A percentile compares a stretch with the other conserved stretches of the same genome.
Conservation (phyloP, 1,140 invertebrate genomes). For the Diplogasteroides magnus region DNA sequence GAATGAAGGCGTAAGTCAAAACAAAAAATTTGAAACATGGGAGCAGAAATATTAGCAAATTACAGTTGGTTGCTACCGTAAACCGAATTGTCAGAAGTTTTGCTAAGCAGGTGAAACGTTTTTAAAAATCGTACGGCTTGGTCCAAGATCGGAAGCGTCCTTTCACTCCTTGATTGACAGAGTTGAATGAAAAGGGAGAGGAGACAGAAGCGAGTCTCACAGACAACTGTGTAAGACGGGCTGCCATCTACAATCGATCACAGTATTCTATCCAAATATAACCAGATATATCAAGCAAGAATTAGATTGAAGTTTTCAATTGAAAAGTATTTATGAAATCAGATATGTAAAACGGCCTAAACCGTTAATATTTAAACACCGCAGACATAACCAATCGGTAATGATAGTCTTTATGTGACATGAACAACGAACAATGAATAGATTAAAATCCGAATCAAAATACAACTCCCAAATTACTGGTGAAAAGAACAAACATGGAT, state of each 20-base stretch:
- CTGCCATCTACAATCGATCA: slow-evolving; percentile 14
- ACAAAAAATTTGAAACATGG: not conserved
- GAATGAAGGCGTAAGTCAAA: slow-evolving; percentile 10
- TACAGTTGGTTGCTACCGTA: not conserved
- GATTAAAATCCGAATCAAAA: too few species aligned
- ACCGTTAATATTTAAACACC: too few species aligned
- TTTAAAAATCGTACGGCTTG: slow-evolving; percentile 37
- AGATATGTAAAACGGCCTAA: too few species aligned
- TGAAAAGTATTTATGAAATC: not conserved
- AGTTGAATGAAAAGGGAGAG: too few species aligned
- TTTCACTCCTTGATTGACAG: slow-evolving; percentile 2
- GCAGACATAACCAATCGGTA: too few species aligned
- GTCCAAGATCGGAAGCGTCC: slow-evolving; percentile 46
- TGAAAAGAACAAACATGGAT: too few species aligned
- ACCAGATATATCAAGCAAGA: not conserved
- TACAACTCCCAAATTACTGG: too few species aligned
- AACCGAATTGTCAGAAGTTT: not conserved
- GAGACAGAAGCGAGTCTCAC: slow-evolving; percentile 8
- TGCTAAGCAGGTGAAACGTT: not conserved
- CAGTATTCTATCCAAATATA: slow-evolving; percentile 6
- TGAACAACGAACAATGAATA: too few species aligned
- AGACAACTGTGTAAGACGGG: not conserved
- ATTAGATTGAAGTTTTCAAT: not conserved
- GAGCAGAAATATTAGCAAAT: not conserved
- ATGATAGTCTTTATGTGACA: too few species aligned